Percentiles rank a stretch among this genome's conserved stretches.
phyloP scores from a whole-genome alignment of 2,113 vertebrate genomes.

The Numenius arquata region DNA sequence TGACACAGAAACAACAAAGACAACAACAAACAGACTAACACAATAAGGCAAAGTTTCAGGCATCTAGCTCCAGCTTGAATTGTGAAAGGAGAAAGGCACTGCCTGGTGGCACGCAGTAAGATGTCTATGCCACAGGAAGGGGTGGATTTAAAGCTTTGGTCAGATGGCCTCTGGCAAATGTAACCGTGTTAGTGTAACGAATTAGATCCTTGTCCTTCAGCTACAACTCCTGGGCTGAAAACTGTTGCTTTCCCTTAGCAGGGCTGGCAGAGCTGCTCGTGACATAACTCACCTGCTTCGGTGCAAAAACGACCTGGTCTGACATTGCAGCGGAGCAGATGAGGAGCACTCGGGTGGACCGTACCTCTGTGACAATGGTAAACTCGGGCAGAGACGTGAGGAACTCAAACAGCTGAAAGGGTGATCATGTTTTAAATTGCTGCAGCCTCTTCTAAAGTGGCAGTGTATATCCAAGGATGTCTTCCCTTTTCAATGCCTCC shows the following conservation, averaged over 20 bases:
- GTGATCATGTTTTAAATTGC: neutral
- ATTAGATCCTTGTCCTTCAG: neutral
- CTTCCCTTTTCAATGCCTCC: neutral
- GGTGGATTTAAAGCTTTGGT: neutral
- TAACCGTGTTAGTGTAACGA: neutral
- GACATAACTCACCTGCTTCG: neutral
- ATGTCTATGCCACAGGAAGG: neutral
- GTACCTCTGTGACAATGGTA: neutral
- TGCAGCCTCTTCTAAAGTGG: neutral
- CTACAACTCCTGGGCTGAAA: neutral
- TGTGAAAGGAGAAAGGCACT: constrained; percentile 39
- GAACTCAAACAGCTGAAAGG: neutral
- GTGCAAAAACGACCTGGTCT: neutral
- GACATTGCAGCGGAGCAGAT: neutral
- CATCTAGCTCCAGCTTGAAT: neutral
- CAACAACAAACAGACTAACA: neutral
- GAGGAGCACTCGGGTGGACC: neutral
- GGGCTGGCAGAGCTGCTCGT: neutral
- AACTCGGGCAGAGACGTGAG: rapidly evolving
- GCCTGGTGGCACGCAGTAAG: neutral
- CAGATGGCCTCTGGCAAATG: neutral
- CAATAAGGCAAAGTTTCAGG: constrained; percentile 17
- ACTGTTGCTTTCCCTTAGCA: neutral
- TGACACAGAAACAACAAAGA: constrained; percentile 27
- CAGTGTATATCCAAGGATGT: neutral